phyloP scores from a whole-genome alignment of 2,113 vertebrate species.

The Turdus rufiventris region DNA sequence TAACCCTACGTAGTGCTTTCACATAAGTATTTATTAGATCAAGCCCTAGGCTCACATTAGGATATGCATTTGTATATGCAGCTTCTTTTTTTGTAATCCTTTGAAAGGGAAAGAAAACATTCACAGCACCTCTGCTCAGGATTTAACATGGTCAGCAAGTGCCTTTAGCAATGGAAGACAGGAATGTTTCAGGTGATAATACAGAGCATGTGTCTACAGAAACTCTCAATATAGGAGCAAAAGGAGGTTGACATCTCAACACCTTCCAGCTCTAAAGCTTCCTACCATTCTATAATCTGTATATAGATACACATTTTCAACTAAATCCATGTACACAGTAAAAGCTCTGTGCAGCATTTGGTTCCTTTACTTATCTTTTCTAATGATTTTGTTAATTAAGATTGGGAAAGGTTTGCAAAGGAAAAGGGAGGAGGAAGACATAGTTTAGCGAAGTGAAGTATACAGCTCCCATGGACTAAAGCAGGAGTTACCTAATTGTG shows the following conservation, averaged over 20 bases:
- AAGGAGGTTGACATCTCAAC: not conserved
- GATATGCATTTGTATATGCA: not conserved
- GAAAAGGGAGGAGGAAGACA: not conserved
- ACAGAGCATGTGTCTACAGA: not conserved
- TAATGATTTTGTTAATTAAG: not conserved
- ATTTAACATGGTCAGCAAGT: not conserved
- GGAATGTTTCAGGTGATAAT: not conserved
- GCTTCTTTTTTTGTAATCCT: not conserved
- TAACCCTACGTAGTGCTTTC: not conserved
- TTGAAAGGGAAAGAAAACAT: not conserved
- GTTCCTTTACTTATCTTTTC: not conserved
- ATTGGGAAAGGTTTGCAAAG: not conserved
- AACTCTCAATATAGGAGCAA: not conserved
- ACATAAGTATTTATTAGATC: not conserved
- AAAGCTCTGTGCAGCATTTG: not conserved
- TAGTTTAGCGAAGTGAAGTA: not conserved
- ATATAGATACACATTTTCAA: not conserved
- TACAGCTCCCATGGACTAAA: not conserved
- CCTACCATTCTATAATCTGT: not conserved
- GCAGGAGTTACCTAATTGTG: not conserved
- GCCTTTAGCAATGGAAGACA: not conserved
- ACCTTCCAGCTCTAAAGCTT: not conserved
- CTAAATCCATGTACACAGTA: not conserved
- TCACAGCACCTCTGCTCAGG: not conserved
- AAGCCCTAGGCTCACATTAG: not conserved